A percentile compares a stretch with the other conserved stretches of the same genome.
phyloP scores from a whole-genome alignment of 2,888 invertebrate genomes.

The Drosophila kambysellisi region DNA sequence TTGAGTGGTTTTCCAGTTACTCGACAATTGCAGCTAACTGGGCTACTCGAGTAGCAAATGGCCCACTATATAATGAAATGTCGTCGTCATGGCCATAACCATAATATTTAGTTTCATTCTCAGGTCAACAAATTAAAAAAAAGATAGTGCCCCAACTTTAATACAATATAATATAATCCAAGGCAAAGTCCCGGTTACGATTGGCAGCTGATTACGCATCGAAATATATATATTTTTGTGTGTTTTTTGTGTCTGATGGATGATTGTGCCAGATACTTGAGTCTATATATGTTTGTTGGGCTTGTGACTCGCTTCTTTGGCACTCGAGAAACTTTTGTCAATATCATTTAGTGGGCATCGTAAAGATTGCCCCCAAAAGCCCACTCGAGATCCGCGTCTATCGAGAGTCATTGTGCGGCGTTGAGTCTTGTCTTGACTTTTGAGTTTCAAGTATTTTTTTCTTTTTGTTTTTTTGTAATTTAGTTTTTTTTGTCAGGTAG shows the following conservation, averaged over 20 bases:
- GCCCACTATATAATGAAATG: conserved; percentile 10
- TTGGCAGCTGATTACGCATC: conserved; percentile 69
- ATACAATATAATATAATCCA: conserved; percentile 6
- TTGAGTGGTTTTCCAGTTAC: conserved; percentile 42
- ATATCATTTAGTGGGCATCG: conserved; percentile 80
- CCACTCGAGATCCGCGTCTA: conserved; percentile 65
- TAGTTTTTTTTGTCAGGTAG: conserved; percentile 38
- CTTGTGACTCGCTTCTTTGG: conserved; percentile 42
- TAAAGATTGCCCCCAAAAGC: conserved; percentile 77
- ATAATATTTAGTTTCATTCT: conserved; percentile 42
- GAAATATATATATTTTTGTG: conserved; percentile 35
- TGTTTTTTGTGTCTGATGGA: conserved; percentile 65
- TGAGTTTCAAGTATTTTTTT: conserved; percentile 46
- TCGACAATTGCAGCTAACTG: conserved; percentile 33
- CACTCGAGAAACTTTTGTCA: conserved; percentile 76
- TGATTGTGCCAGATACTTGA: conserved; percentile 75
- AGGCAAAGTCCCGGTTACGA: conserved; percentile 16
- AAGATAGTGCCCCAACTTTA: conserved; percentile 4
- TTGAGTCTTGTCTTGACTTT: conserved; percentile 49
- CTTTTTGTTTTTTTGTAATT: conserved; percentile 17
- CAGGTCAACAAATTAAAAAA: not conserved
- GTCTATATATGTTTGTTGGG: conserved; percentile 51
- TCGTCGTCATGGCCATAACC: conserved; percentile 44
- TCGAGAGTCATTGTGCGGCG: conserved; percentile 73
- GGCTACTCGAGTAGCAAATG: conserved; percentile 30